These are phyloP conservation scores for Cynaeus angustus DNA, from an alignment of 2,888 invertebrate genomes.

Conservation along the genomic window DNA sequence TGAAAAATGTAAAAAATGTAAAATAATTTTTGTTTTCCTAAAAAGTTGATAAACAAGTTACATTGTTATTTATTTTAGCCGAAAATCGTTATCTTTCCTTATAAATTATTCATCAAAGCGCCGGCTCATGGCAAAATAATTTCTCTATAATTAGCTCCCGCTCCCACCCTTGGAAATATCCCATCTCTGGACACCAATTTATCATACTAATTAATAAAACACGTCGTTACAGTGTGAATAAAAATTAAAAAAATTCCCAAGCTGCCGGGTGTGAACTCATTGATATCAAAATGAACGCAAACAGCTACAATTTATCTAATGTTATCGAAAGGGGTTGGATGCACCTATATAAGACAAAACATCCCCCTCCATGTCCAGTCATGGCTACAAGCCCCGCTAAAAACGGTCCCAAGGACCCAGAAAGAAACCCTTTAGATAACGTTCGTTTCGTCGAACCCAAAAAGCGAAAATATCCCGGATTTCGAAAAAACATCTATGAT, in stretches of 20 bases:
- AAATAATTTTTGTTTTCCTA: too few relatives aligned
- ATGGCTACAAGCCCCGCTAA: conserved; percentile 1
- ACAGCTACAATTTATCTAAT: conserved; percentile 34
- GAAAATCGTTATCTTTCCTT: too few relatives aligned
- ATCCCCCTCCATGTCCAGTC: neutral
- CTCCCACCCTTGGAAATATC: neutral
- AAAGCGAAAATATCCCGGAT: conserved; percentile 63
- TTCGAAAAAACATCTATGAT: conserved; percentile 62
- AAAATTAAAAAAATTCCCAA: conserved; percentile 34
- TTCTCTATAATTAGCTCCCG: neutral
- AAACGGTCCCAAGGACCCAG: conserved; percentile 19
- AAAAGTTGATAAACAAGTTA: too few relatives aligned
- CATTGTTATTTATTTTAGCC: too few relatives aligned
- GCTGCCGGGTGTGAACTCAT: conserved; percentile 24
- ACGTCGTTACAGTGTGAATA: conserved; percentile 1
- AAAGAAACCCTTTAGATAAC: conserved; percentile 8
- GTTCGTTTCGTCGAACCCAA: conserved; percentile 17
- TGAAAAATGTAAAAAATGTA: too few relatives aligned
- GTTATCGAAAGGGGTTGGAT: conserved; percentile 20
- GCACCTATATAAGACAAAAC: conserved; percentile 14
- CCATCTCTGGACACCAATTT: neutral
- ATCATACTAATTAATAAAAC: conserved; percentile 21
- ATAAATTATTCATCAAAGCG: too few relatives aligned
- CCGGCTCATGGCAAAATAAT: too few relatives aligned
- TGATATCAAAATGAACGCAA: conserved; percentile 27